A percentile compares a stretch with the other conserved stretches of the same genome.
These are phyloP conservation scores for Calephelis perditalis DNA, from an alignment of 2,888 invertebrate species.

Conservation along the genomic window DNA sequence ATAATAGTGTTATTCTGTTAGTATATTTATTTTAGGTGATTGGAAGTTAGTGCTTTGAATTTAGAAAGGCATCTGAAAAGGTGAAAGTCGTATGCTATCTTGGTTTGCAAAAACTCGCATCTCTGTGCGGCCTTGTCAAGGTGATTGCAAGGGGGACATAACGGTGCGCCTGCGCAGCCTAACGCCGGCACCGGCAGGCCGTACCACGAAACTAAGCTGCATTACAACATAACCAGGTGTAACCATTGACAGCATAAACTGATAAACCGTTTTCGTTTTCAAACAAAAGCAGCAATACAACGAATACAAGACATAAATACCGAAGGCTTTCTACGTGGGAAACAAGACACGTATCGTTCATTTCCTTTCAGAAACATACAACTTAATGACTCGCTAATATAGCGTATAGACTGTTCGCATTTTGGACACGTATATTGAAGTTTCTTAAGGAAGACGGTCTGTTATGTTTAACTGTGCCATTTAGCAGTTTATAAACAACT, in stretches of 20 bases:
- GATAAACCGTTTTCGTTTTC: slow-evolving; percentile 21
- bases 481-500: slow-evolving; percentile 26
- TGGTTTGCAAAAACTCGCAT: slow-evolving; percentile 73
- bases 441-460: slow-evolving; percentile 44
- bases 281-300: slow-evolving; percentile 40
- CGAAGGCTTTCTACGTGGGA: slow-evolving; percentile 37
- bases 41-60: slow-evolving; percentile 40
- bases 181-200: slow-evolving; percentile 39
- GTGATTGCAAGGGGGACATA: slow-evolving; percentile 74
- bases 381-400: slow-evolving; percentile 53
- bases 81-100: slow-evolving; percentile 74
- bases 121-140: slow-evolving; percentile 74
- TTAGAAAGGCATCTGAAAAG: slow-evolving; percentile 73
- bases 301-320: slow-evolving; percentile 27
- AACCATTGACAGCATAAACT: slow-evolving; percentile 40
- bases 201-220: slow-evolving; percentile 38
- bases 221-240: slow-evolving; percentile 39
- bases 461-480: slow-evolving; percentile 54
- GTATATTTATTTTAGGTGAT: slow-evolving; percentile 1
- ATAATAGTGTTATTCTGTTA: background rate
- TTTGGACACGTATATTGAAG: slow-evolving; percentile 52
- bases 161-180: slow-evolving; percentile 51
- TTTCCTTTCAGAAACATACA: slow-evolving; percentile 59
- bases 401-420: slow-evolving; percentile 49
- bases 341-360: slow-evolving; percentile 56